Percentiles rank a stretch among this genome's conserved stretches.
Evolutionary conservation across 2,888 invertebrate species (phyloP).

Genomic region (Bellardia bayeri): DNA sequence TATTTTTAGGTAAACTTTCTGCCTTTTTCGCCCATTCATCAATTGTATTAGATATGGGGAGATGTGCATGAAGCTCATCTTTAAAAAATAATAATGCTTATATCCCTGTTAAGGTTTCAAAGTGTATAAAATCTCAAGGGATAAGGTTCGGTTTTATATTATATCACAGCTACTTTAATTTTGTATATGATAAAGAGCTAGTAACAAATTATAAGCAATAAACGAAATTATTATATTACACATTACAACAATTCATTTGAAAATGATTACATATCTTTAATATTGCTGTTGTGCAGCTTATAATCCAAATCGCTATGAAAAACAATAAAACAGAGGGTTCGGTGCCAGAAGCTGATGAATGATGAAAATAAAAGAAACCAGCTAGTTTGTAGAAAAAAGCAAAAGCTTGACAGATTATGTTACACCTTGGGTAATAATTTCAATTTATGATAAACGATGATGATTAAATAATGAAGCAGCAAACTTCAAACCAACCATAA

Average conservation of each 20-base stretch:
- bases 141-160: too few species aligned
- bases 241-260: background rate
- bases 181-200: too few species aligned
- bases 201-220: too few species aligned
- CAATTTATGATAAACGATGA: conserved; percentile 68
- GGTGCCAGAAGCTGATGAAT: conserved; percentile 48
- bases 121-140: too few species aligned
- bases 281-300: background rate
- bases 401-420: conserved; percentile 56
- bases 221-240: too few species aligned
- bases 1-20: too few species aligned
- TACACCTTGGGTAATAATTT: conserved; percentile 70
- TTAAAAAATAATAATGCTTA: too few species aligned
- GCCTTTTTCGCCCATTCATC: too few species aligned
- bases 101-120: too few species aligned
- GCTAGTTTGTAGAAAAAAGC: background rate
- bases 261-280: conserved; percentile 32
- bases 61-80: too few species aligned
- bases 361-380: conserved; percentile 25
- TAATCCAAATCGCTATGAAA: conserved; percentile 28
- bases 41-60: too few species aligned
- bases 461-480: conserved; percentile 65
- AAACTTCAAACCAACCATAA: conserved; percentile 23
- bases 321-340: conserved; percentile 28
- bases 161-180: too few species aligned